Percentiles rank a stretch among this genome's conserved stretches.
Evolutionary conservation across 2,888 invertebrate genomes (phyloP).

Genomic region (Trachelus troglodyta): DNA sequence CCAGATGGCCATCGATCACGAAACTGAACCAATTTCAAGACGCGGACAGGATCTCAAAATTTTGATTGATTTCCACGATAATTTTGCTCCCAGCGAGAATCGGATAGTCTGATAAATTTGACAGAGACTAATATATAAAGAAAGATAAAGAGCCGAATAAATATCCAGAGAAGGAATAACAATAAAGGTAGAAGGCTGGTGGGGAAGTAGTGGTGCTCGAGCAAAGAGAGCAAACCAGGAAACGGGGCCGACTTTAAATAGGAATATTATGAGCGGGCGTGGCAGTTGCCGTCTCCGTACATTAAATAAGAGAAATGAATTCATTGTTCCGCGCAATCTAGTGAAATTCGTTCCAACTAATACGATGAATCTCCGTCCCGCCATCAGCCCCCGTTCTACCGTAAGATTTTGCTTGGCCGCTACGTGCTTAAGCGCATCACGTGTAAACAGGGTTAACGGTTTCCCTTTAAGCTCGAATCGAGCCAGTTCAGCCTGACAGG

Average conservation of each 20-base stretch:
- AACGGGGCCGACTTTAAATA: background rate
- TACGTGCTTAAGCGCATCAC: background rate
- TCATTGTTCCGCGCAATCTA: constrained; percentile 1
- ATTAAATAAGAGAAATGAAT: background rate
- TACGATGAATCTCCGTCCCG: background rate
- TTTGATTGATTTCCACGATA: no score
- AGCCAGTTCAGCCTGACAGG: background rate
- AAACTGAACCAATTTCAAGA: no score
- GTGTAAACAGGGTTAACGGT: background rate
- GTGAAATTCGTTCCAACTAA: background rate
- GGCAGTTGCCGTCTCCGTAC: background rate
- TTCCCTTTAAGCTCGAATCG: background rate
- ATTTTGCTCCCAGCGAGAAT: no score
- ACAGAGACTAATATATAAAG: constrained; percentile 7
- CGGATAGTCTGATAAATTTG: no score
- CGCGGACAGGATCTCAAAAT: no score
- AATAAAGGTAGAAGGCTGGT: background rate
- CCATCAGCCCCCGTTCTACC: background rate
- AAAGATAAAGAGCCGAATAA: constrained; percentile 4
- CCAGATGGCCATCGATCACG: no score
- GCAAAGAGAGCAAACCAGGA: background rate
- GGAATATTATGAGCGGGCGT: background rate
- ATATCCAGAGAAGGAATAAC: background rate
- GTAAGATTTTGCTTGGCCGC: background rate
- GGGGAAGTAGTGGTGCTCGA: background rate